Evolutionary conservation across 2,113 vertebrate genomes (phyloP).

Genomic region (Nesoenas mayeri): DNA sequence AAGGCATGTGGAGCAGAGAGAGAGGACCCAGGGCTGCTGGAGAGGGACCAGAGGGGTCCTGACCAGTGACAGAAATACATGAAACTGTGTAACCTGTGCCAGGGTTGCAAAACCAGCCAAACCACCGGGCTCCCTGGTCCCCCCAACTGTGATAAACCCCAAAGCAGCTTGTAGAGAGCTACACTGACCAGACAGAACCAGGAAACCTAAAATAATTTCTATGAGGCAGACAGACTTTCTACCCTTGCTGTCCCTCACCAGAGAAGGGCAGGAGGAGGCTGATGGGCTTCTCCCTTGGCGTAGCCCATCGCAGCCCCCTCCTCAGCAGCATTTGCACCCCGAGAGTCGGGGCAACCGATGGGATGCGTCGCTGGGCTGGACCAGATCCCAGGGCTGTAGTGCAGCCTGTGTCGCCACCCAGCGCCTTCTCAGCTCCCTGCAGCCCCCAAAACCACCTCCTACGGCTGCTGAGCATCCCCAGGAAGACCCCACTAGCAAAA

Average conservation of each 20-base stretch:
- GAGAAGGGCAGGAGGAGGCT: background rate
- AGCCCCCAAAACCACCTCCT: background rate
- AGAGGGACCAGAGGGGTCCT: background rate
- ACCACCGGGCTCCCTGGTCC: fast-evolving
- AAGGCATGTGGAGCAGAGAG: background rate
- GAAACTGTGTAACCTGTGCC: background rate
- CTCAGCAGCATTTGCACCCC: background rate
- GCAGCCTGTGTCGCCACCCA: background rate
- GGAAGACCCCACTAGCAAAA: no score
- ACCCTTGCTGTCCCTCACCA: fast-evolving
- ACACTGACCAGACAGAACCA: no score
- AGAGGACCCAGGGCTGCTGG: background rate
- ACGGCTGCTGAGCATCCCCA: background rate
- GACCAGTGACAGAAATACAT: fast-evolving
- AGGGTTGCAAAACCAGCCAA: background rate
- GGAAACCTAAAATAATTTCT: background rate
- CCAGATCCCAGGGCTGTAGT: background rate
- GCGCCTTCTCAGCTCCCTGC: background rate
- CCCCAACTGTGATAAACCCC: fast-evolving
- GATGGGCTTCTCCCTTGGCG: fast-evolving
- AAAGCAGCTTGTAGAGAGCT: fast-evolving
- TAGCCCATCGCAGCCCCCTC: background rate
- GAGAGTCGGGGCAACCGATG: background rate
- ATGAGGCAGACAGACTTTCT: fast-evolving
- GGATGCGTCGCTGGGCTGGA: no score